Percentiles rank a stretch among this genome's conserved stretches.
phyloP scores from a whole-genome alignment of 2,888 invertebrate genomes.

The Chymomyza amoena region DNA sequence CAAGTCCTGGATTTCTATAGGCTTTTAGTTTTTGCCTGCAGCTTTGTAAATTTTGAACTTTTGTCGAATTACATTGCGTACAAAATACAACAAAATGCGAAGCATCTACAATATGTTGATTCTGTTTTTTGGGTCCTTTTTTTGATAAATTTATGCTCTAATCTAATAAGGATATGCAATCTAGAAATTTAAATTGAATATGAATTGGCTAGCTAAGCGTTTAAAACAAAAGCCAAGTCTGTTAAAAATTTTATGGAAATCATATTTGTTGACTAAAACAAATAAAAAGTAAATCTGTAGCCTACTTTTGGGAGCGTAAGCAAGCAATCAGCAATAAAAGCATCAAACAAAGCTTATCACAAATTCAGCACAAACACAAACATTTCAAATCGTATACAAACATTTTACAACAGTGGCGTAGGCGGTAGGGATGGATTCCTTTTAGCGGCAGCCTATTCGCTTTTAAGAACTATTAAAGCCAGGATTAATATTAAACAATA shows the following conservation, averaged over 20 bases:
- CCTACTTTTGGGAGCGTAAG: neutral
- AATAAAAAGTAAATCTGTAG: neutral
- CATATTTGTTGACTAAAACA: neutral
- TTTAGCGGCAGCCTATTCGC: too few species aligned
- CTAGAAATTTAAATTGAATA: neutral
- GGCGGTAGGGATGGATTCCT: too few species aligned
- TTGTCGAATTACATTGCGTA: neutral
- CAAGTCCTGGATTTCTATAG: neutral
- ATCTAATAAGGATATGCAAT: neutral
- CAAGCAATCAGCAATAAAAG: neutral
- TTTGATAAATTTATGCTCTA: neutral
- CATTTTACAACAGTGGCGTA: too few species aligned
- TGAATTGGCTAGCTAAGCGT: neutral
- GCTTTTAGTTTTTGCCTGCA: neutral
- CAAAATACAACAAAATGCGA: neutral
- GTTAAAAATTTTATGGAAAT: neutral
- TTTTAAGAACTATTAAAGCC: too few species aligned
- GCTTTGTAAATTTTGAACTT: neutral
- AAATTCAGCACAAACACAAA: neutral
- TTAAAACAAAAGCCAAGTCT: neutral
- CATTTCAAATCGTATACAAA: neutral
- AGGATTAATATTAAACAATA: too few species aligned
- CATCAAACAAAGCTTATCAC: neutral
- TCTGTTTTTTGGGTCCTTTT: too few species aligned
- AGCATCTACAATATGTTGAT: neutral